phyloP scores from a whole-genome alignment of 2,797 vertebrate genomes.

The Brachymystax lenok region DNA sequence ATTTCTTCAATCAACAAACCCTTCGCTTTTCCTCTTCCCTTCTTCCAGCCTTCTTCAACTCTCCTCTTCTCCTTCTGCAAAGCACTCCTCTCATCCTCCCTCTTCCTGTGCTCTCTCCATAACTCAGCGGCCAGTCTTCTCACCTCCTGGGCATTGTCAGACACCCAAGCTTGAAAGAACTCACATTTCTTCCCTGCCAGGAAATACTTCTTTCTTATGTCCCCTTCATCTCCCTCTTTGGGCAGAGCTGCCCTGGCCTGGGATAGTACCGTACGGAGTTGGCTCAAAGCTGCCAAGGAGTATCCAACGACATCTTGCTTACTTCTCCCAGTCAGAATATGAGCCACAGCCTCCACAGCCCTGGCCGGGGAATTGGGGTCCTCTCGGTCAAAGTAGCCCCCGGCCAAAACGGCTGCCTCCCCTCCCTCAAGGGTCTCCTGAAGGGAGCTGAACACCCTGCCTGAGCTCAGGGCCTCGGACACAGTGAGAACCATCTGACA shows the following conservation, averaged over 20 bases:
- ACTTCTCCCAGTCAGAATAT: constrained; percentile 76
- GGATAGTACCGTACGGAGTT: constrained; percentile 70
- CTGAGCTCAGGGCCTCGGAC: constrained; percentile 75
- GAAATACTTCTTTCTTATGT: constrained; percentile 64
- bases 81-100: constrained; percentile 50
- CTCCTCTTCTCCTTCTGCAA: constrained; percentile 70
- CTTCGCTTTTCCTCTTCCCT: constrained; percentile 60
- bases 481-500: constrained; percentile 74
- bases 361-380: constrained; percentile 69
- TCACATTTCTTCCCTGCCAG: constrained; percentile 84
- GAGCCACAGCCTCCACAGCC: constrained; percentile 75
- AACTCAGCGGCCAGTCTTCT: constrained; percentile 64
- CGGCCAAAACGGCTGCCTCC: constrained; percentile 55
- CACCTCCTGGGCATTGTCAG: constrained; percentile 67
- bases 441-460: constrained; percentile 71
- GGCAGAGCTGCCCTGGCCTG: constrained; percentile 56
- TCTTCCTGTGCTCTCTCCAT: constrained; percentile 70
- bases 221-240: constrained; percentile 56
- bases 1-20: constrained; percentile 78
- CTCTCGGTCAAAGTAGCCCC: constrained; percentile 64
- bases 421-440: constrained; percentile 78
- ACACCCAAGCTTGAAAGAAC: constrained; percentile 85
- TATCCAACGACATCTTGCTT: constrained; percentile 62
- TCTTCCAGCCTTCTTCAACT: constrained; percentile 74
- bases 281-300: constrained; percentile 78